These are phyloP conservation scores for Brachionus koreanus DNA, from an alignment of 1,140 invertebrate genomes.

Conservation along the genomic window DNA sequence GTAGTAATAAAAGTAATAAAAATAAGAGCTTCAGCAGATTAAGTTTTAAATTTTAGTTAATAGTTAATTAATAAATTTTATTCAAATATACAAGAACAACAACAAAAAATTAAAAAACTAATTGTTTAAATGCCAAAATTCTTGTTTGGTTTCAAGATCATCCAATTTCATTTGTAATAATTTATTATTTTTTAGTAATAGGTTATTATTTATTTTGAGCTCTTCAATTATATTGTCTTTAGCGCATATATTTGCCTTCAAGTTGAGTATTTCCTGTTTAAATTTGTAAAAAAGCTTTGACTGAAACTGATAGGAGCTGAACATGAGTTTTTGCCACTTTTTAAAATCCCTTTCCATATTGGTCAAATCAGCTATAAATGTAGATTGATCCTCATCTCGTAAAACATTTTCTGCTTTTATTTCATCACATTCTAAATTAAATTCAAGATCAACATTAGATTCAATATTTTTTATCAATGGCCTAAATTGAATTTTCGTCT, in stretches of 20 bases:
- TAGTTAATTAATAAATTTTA: too few relatives aligned
- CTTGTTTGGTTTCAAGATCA: not conserved
- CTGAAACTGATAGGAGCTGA: slow-evolving; percentile 39
- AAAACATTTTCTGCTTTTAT: not conserved
- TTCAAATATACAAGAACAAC: too few relatives aligned
- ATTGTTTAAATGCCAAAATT: not conserved
- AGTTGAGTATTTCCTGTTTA: slow-evolving; percentile 31
- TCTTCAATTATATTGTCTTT: slow-evolving; percentile 16
- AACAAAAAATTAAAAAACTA: not conserved
- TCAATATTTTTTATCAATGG: not conserved
- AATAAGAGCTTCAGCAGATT: too few relatives aligned
- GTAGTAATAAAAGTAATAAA: too few relatives aligned
- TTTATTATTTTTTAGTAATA: slow-evolving; percentile 1
- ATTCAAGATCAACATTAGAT: not conserved
- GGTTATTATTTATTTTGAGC: not conserved
- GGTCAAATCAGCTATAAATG: not conserved
- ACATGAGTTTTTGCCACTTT: slow-evolving; percentile 35
- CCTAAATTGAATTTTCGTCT: not conserved
- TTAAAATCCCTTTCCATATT: slow-evolving; percentile 16
- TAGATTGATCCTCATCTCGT: not conserved
- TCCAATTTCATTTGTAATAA: not conserved
- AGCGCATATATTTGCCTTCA: slow-evolving; percentile 20
- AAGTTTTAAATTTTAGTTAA: too few relatives aligned
- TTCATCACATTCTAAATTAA: not conserved
- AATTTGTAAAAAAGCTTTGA: slow-evolving; percentile 9